Base-by-base conservation (phyloP, 2,888 invertebrate genomes). In the Ferrisia virgata region DNA sequence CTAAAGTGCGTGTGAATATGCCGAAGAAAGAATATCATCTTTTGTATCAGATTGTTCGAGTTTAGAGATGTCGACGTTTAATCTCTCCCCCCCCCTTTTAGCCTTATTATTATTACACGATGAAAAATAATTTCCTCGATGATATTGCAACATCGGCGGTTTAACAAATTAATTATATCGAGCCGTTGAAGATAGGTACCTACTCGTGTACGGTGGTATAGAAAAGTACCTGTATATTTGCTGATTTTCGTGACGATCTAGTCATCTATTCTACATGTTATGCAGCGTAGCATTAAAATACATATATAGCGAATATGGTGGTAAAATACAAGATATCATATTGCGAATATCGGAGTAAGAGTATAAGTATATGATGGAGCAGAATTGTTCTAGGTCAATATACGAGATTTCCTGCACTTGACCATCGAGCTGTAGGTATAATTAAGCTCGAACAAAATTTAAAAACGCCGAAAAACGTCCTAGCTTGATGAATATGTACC, bases 61-160 rank as follows among this genome's bases (percentile, higher is more conserved):
- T 18, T 5, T 15, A 13, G 15, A 18, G 47, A 47, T 18, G 47
- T 47, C 9, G 11, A 6, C 43, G n/a, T 47, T 5, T n/a, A 6
- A n/a, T 3, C 8, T 53, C 22, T 53, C 22, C 22, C 22, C 13
- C 1, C 22, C 43, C 8, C 43, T 9, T 43, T 13, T 15, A 25
- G 9, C 64, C 13, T 28, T 13, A 64, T 31, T 31, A 64, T 28
- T 28, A 25, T 64, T 4, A 28, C 64, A 9, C 13, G 28, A 64
- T 28, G 64, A 64, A 28, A 64, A 64, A 64, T 58, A 64, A 64
- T 64, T 64, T 64, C 64, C 64, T 64, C 64, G 64, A 64, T 64
- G 64, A 64, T 64, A 64, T 28, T 64, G 64, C 64, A 64, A 28
- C 28, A 64, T 31, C 28, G 25, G 58, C 58, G 25, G 58, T 58